These are phyloP conservation scores for Rafetus swinhoei DNA, from an alignment of 2,113 vertebrate species.

Conservation along the genomic window DNA sequence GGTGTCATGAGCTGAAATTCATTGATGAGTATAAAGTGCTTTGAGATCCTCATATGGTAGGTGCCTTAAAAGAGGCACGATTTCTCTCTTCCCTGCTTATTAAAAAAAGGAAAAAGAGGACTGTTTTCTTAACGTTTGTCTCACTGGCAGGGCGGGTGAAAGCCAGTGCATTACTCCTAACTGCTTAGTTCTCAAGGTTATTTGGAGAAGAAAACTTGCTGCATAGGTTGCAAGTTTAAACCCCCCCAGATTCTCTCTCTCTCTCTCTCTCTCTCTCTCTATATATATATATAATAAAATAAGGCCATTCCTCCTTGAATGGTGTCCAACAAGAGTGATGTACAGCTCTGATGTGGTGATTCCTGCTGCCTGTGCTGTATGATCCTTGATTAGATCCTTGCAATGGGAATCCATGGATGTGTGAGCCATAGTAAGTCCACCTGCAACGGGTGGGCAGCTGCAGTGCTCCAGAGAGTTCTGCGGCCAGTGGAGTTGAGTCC, in stretches of 20 bases:
- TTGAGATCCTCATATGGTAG: neutral
- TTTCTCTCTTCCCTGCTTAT: fast-evolving
- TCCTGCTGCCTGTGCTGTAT: fast-evolving
- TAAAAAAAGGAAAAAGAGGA: neutral
- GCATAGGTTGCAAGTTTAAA: neutral
- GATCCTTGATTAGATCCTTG: neutral
- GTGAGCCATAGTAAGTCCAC: neutral
- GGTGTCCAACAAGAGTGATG: conserved; percentile 25
- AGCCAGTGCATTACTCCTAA: neutral
- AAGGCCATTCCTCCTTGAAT: neutral
- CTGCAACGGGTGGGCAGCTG: neutral
- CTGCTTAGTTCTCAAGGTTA: conserved; percentile 20
- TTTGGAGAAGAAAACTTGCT: conserved; percentile 1
- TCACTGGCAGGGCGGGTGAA: neutral
- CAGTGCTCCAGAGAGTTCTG: neutral
- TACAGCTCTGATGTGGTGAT: neutral
- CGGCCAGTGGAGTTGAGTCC: fast-evolving
- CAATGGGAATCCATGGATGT: neutral
- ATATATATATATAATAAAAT: conserved; percentile 33
- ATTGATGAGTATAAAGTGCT: neutral
- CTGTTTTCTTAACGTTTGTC: neutral
- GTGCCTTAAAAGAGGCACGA: neutral
- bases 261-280: no score
- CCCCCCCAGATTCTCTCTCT: conserved; percentile 20
- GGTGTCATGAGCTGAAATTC: fast-evolving